A percentile compares a stretch with the other conserved stretches of the same genome.
Evolutionary conservation across 2,888 invertebrate species (phyloP).

Genomic region (Syrista parreyssii): DNA sequence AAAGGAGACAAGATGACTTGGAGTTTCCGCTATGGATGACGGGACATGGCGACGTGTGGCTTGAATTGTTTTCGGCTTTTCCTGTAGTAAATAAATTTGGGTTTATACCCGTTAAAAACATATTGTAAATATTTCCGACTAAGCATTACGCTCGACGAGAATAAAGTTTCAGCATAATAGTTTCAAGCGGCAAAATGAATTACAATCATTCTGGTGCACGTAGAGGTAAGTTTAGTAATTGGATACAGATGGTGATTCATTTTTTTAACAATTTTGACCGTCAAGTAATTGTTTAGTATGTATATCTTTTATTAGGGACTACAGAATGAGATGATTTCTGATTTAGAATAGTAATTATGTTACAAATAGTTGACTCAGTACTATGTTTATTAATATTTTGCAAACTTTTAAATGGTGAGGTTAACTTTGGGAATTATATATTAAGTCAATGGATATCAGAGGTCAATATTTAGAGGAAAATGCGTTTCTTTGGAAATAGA

Average conservation of each 20-base stretch:
- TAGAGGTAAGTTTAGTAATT: constrained; percentile 49
- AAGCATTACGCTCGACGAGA: neutral
- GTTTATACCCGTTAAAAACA: constrained; percentile 15
- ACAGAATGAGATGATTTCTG: neutral
- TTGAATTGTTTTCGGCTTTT: constrained; percentile 40
- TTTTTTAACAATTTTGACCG: neutral
- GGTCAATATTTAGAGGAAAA: neutral
- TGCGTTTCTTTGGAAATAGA: neutral
- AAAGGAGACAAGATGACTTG: neutral
- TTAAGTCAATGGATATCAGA: neutral
- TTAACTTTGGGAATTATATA: neutral
- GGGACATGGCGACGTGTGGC: constrained; percentile 45
- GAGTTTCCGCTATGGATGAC: constrained; percentile 34
- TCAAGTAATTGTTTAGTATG: neutral
- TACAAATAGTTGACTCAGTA: neutral
- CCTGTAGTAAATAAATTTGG: constrained; percentile 23
- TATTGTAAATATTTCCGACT: constrained; percentile 21
- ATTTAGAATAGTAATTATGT: neutral
- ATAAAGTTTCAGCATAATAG: neutral
- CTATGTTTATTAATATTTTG: neutral
- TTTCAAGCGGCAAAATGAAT: constrained; percentile 48
- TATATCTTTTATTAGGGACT: neutral
- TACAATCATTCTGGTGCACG: constrained; percentile 58
- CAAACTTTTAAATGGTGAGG: neutral
- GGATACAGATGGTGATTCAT: constrained; percentile 8